Percentiles rank a stretch among this genome's conserved stretches.
These are phyloP conservation scores for Opisthocomus hoazin DNA, from an alignment of 2,113 vertebrate genomes.

Conservation along the genomic window DNA sequence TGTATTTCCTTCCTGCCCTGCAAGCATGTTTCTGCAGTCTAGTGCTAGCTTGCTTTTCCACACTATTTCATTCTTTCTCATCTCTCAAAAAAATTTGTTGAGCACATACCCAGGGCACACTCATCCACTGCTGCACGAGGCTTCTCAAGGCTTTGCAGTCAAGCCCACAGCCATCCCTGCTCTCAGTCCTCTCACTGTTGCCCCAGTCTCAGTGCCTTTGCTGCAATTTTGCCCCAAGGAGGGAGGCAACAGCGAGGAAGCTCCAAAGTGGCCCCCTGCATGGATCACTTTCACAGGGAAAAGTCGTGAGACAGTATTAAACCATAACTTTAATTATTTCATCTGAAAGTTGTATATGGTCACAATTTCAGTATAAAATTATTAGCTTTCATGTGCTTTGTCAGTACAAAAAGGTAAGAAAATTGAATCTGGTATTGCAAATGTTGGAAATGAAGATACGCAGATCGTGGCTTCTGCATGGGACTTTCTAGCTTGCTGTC, in stretches of 20 bases:
- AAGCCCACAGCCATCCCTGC: not conserved
- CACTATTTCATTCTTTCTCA: not conserved
- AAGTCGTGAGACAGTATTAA: not conserved
- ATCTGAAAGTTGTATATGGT: not conserved
- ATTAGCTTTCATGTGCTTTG: not conserved
- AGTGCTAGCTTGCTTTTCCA: not conserved
- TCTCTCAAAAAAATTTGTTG: not conserved
- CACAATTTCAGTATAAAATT: not conserved
- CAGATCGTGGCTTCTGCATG: not conserved
- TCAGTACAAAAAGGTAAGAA: not conserved
- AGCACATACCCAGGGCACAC: not conserved
- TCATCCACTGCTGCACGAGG: accelerated
- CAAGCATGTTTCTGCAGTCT: not conserved
- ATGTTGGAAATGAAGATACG: not conserved
- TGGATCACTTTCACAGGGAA: not conserved
- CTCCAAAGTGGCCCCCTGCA: not conserved
- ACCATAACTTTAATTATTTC: not conserved
- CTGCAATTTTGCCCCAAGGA: not conserved
- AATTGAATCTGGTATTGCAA: not conserved
- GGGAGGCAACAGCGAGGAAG: not conserved
- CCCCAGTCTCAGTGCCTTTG: not conserved
- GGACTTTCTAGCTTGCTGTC: not conserved
- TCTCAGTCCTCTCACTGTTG: not conserved
- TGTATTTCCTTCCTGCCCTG: no score
- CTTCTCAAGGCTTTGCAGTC: not conserved